Percentiles rank a stretch among this genome's conserved stretches.
Evolutionary conservation across 2,113 vertebrate species (phyloP).

Genomic region (Xenus cinereus): DNA sequence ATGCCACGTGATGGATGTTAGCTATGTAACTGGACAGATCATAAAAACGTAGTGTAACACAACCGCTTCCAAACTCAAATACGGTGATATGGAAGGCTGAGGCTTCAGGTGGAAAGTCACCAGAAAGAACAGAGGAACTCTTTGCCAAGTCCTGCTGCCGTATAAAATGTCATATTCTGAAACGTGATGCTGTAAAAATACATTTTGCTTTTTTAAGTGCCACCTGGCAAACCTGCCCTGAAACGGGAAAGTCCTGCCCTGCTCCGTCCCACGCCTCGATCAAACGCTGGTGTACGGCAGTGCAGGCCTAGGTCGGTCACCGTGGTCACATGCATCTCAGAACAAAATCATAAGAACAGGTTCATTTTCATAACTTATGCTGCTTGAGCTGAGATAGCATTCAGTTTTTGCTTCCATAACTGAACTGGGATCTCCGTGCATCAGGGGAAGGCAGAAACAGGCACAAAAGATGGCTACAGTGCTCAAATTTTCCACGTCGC

Average conservation of each 20-base stretch:
- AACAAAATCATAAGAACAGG: background rate
- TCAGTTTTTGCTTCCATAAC: background rate
- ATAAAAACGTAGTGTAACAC: background rate
- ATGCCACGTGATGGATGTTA: background rate
- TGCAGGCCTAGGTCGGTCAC: background rate
- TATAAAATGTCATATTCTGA: background rate
- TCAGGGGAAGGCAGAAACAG: background rate
- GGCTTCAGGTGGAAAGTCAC: background rate
- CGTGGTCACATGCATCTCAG: background rate
- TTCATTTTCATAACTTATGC: background rate
- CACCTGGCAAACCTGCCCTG: background rate
- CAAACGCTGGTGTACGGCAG: background rate
- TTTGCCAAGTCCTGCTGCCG: background rate
- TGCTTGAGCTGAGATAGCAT: background rate
- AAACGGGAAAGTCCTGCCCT: background rate
- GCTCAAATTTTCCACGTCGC: background rate
- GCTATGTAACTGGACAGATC: background rate
- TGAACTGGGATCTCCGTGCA: background rate
- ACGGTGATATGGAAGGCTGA: background rate
- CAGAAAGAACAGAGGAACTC: background rate
- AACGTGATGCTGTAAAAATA: background rate
- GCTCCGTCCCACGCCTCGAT: background rate
- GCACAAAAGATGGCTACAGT: background rate
- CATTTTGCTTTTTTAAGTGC: background rate
- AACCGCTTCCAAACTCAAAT: background rate